Evolutionary conservation across 2,797 vertebrate species (phyloP).

Genomic region (Erethizon dorsatum): DNA sequence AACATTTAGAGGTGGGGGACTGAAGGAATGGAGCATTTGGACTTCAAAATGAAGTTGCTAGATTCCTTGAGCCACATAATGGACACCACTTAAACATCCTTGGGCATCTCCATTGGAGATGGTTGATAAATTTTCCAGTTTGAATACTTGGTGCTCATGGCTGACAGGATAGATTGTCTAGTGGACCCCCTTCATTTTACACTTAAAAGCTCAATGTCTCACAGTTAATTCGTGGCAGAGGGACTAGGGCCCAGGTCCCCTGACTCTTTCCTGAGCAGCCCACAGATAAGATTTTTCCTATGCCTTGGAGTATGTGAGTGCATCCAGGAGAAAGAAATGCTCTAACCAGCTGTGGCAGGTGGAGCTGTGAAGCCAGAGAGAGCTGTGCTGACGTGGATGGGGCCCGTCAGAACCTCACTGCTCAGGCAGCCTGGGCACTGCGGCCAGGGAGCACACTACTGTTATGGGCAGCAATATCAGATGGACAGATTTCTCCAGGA

Average conservation of each 20-base stretch:
- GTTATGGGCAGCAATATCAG: accelerated
- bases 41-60: background rate
- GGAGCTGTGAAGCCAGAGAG: background rate
- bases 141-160: background rate
- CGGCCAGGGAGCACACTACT: background rate
- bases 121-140: background rate
- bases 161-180: background rate
- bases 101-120: background rate
- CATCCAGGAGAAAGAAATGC: background rate
- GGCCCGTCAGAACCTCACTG: background rate
- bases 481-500: background rate
- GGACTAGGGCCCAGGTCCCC: background rate
- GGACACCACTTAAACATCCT: background rate
- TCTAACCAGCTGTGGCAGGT: background rate
- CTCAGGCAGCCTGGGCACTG: background rate
- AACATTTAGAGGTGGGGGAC: background rate
- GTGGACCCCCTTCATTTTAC: background rate
- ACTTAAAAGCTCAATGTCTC: background rate
- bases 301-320: background rate
- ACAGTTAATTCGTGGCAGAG: background rate
- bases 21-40: background rate
- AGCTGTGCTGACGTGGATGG: background rate
- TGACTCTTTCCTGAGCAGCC: background rate
- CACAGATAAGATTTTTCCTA: background rate
- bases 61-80: background rate